Base-by-base conservation (phyloP, 2,113 vertebrate genomes). In the Rhinichthys klamathensis region DNA sequence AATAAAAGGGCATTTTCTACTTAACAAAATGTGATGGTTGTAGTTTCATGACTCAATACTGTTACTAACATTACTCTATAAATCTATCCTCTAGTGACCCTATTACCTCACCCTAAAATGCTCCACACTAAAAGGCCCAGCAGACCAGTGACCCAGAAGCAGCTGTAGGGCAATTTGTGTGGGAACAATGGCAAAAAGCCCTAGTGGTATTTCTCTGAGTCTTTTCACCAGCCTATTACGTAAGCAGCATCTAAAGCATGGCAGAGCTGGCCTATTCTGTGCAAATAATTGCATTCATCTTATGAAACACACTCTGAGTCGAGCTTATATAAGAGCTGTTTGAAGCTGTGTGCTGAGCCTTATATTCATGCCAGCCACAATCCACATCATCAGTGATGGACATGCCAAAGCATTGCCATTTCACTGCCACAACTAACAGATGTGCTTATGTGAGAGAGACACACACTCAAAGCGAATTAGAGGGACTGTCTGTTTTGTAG, bases 281-380 rank as follows among this genome's bases (percentile, higher is more conserved):
- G 51, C 60, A 51, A 88, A 84, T 87, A 77, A 87, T 74, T 85
- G 75, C 85, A 87, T 88, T 84, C 35, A 84, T 84, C 80, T 86
- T 86, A 77, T 25, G 41, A 88, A 84, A 84, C 49, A n/a, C 58
- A 67, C 63, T 73, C 60, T 77, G 77, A 84, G 87, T 78, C 56
- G 60, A 56, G 56, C 63, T 90, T 89, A 84, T 67, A 54, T 84
- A 88, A 88, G 89, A 65, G 61, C 72, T 49, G 65, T 77, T 77
- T 80, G 80, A 89, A 86, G 76, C 70, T 32, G 77, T 84, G 58
- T 82, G 65, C 83, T 41, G 51, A 82, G 61, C 78, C 72, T 75
- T 72, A 54, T 44, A 56, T 74, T 41, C 72, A 80, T 35, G 51
- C 30, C 78, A 41, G 56, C 32, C 82, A 27, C 72, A 46, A 61